Conservation (phyloP, 1,140 invertebrate species). For the Chrysoperla carnea region DNA sequence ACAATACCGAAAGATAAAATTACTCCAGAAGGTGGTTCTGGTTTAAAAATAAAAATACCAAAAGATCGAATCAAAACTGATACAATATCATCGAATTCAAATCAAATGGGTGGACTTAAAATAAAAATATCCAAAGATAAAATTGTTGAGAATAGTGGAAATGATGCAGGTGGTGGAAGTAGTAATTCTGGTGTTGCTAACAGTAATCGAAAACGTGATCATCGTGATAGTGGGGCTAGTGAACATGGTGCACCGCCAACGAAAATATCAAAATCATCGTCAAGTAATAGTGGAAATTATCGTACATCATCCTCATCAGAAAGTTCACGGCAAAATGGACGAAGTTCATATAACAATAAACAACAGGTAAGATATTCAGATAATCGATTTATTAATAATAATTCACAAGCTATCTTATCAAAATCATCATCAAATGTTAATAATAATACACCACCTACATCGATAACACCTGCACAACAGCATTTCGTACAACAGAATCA, state of each 20-base stretch:
- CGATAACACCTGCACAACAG: not conserved
- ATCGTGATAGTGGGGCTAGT: not conserved
- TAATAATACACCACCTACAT: not conserved
- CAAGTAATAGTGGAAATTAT: conserved; percentile 2
- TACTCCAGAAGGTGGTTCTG: conserved; percentile 11
- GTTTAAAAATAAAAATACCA: conserved; percentile 43
- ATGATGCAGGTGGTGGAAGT: conserved; percentile 9
- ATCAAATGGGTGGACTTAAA: conserved; percentile 23
- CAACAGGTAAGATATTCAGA: conserved; percentile 19
- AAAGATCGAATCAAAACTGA: conserved; percentile 34
- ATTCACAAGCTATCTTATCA: too few relatives aligned
- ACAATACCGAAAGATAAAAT: conserved; percentile 48
- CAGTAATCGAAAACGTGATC: conserved; percentile 17
- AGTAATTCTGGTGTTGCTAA: conserved; percentile 12
- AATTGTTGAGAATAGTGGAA: conserved; percentile 9
- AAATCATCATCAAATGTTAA: not conserved
- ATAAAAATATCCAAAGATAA: conserved; percentile 35
- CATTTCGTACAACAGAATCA: not conserved
- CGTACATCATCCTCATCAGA: not conserved
- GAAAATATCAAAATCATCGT: conserved; percentile 7
- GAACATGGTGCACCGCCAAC: conserved; percentile 3
- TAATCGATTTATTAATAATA: not conserved
- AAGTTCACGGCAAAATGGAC: conserved; percentile 18
- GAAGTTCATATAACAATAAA: conserved; percentile 14
- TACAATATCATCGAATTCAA: conserved; percentile 11